These are phyloP conservation scores for Prochilodus magdalenae DNA, from an alignment of 2,113 vertebrate species.

Conservation along the genomic window DNA sequence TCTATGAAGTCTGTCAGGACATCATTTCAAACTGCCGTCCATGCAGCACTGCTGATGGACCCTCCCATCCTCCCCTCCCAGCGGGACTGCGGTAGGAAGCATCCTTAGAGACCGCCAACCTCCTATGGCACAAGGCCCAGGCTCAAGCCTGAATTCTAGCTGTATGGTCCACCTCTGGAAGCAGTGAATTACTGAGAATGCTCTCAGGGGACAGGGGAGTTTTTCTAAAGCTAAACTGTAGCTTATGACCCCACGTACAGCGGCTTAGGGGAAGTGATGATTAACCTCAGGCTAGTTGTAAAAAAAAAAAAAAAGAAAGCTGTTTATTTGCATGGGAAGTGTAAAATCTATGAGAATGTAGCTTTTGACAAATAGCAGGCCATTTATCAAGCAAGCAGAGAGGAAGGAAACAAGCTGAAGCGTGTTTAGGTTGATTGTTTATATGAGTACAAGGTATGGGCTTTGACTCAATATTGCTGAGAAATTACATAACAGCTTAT, in stretches of 20 bases:
- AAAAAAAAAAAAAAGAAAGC: constrained; percentile 43
- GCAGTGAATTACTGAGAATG: constrained; percentile 16
- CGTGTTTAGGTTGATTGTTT: constrained; percentile 39
- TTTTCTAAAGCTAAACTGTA: constrained; percentile 46
- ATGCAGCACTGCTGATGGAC: background rate
- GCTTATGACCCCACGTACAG: constrained; percentile 38
- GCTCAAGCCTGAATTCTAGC: constrained; percentile 1
- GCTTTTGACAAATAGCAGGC: constrained; percentile 60
- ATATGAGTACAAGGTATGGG: constrained; percentile 7
- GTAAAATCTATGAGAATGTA: constrained; percentile 45
- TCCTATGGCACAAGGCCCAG: background rate
- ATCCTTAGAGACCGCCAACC: background rate
- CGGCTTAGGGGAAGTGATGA: constrained; percentile 34
- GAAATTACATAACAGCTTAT: background rate
- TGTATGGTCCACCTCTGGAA: constrained; percentile 12
- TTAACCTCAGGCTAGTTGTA: constrained; percentile 45
- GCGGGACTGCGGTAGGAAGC: background rate
- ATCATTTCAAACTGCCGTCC: constrained; percentile 12
- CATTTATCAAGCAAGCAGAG: constrained; percentile 55
- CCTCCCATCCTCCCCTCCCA: background rate
- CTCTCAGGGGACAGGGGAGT: constrained; percentile 36
- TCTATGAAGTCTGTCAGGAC: constrained; percentile 17
- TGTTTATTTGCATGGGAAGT: constrained; percentile 62
- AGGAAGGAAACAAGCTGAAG: constrained; percentile 53
- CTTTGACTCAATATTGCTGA: background rate